Conservation (phyloP, 2,113 vertebrate species). For the Vicugna pacos region DNA sequence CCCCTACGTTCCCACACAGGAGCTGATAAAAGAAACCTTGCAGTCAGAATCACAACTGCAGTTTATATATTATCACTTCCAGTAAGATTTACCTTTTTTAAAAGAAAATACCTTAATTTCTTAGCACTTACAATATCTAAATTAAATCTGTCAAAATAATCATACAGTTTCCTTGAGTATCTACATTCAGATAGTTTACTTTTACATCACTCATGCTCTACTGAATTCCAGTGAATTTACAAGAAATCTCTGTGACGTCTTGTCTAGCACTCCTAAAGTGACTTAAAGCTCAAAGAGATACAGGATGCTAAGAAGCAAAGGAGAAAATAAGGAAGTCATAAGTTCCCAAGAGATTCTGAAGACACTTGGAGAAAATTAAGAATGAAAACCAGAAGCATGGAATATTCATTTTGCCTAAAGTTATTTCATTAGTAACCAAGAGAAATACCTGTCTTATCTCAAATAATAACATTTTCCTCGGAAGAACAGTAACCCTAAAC, state of each 20-base stretch:
- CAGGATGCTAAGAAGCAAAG: not conserved
- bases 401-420: constrained; percentile 1
- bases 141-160: constrained; percentile 35
- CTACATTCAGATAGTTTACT: not conserved
- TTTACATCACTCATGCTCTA: not conserved
- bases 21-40: not conserved
- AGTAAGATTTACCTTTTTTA: not conserved
- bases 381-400: not conserved
- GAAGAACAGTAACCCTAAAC: not conserved
- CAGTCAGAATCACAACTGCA: not conserved
- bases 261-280: not conserved
- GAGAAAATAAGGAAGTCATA: not conserved
- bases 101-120: constrained; percentile 1
- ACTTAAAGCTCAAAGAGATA: not conserved
- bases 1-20: not conserved
- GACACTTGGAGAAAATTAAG: not conserved
- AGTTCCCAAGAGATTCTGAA: constrained; percentile 8
- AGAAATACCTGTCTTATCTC: not conserved
- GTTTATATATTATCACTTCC: not conserved
- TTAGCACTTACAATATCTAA: constrained; percentile 34
- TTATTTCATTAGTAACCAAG: not conserved
- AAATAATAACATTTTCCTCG: constrained; percentile 20
- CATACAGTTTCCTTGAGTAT: constrained; percentile 15
- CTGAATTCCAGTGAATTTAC: not conserved
- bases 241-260: not conserved